phyloP scores from a whole-genome alignment of 2,113 vertebrate genomes.

The Abramis brama region DNA sequence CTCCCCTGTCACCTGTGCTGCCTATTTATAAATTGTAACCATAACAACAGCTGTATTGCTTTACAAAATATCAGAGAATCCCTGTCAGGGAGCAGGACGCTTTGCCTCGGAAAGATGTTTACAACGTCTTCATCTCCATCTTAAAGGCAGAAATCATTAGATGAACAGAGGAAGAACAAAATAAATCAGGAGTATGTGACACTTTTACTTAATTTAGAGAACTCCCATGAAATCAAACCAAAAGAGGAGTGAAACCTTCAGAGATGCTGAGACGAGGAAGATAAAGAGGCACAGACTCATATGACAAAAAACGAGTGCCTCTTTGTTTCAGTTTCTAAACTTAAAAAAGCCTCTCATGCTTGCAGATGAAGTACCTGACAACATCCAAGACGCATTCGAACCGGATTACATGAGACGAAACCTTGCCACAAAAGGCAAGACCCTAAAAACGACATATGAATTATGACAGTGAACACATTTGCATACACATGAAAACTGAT shows the following conservation, averaged over 20 bases:
- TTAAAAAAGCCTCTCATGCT: not conserved
- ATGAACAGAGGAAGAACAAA: not conserved
- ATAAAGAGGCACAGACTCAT: not conserved
- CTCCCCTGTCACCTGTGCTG: conserved; percentile 75
- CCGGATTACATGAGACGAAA: not conserved
- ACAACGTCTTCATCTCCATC: not conserved
- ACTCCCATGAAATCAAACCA: not conserved
- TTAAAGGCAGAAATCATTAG: not conserved
- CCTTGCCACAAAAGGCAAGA: not conserved
- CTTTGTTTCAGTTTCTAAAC: not conserved
- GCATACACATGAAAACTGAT: not conserved
- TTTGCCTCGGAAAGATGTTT: not conserved
- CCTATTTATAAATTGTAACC: conserved; percentile 82
- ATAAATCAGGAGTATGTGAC: not conserved
- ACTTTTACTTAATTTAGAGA: not conserved
- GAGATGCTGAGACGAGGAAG: not conserved
- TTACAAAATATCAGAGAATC: conserved; percentile 62
- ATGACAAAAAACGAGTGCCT: not conserved
- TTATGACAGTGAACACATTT: not conserved
- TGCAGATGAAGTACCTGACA: not conserved
- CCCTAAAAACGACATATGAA: not conserved
- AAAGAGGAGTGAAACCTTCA: not conserved
- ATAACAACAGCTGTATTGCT: conserved; percentile 76
- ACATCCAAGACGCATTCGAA: not conserved
- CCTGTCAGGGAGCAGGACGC: conserved; percentile 59